Base-by-base conservation (phyloP, 2,888 invertebrate species). In the Drosophila recens region DNA sequence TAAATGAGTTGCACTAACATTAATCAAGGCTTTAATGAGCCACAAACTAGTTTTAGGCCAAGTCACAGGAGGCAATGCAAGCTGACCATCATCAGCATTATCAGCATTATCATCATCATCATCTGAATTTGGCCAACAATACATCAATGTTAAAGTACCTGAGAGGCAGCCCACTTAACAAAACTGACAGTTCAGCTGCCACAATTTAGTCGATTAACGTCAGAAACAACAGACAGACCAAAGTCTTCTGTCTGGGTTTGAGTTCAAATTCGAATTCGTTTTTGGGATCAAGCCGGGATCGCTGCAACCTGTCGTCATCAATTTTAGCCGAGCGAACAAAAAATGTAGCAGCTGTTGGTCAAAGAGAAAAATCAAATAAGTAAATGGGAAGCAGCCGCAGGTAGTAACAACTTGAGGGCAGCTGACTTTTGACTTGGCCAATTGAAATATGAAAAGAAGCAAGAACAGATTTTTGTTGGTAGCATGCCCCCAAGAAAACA, bases 281-380 rank as follows among this genome's bases (percentile, higher is more conserved):
- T 34, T 51, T 51, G 51, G 54, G 73, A 67, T 72, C 72, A 65
- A 61, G 42, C 40, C 38, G 57, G 54, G 69, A 67, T 72, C 72
- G 69, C 46, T 64, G 67, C 82, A 91, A 91, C 91, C 91, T 91
- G 90, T 91, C 91, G 86, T 90, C 90, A 91, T 90, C 88, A 88
- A 91, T 90, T 89, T 83, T 67, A 59, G 59, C 59, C 59, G 70
- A 67, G n/a, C 63, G 42, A 45, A 67, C 30, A 51, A 63, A 65
- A 61, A 71, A 65, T 40, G 76, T 72, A 76, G 77, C 82, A 90
- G 80, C 87, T 84, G 87, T 70, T 58, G 58, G 38, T 36, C 38
- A 36, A 58, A 56, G 34, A 9, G 11, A 30, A 30, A 57, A 58
- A 58, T 58, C 46, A 58, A 48, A 58, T 38, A 48, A 48, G 27